These are phyloP conservation scores for Ceyx margarethae DNA, from an alignment of 2,113 vertebrate genomes.

Conservation along the genomic window DNA sequence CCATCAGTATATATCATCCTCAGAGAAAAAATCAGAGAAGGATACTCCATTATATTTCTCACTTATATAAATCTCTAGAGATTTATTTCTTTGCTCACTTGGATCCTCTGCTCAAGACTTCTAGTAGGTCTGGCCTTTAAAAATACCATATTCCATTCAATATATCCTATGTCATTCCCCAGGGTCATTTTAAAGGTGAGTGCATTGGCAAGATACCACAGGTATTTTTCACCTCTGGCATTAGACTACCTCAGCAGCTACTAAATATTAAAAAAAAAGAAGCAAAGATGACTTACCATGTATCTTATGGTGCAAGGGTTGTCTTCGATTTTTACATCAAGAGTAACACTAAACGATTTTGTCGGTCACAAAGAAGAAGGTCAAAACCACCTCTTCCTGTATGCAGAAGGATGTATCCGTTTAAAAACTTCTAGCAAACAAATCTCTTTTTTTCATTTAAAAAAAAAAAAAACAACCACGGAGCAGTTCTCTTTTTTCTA, in stretches of 20 bases:
- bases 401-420: slow-evolving; percentile 11
- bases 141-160: neutral
- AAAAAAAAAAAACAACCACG: neutral
- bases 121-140: neutral
- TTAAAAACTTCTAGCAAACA: slow-evolving; percentile 27
- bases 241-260: neutral
- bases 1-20: neutral
- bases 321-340: neutral
- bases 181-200: neutral
- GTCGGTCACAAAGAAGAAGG: neutral
- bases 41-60: neutral
- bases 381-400: slow-evolving; percentile 54
- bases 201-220: neutral
- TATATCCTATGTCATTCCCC: neutral
- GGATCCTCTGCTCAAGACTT: neutral
- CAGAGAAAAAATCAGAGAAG: neutral
- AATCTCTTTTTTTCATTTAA: neutral
- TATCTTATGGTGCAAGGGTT: neutral
- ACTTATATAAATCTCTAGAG: neutral
- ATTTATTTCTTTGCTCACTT: neutral
- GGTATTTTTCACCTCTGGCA: neutral
- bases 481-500: slow-evolving; percentile 56
- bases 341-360: neutral
- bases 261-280: neutral
- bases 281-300: slow-evolving; percentile 31